phyloP scores from a whole-genome alignment of 2,113 vertebrate species.

The Anoura caudifer region DNA sequence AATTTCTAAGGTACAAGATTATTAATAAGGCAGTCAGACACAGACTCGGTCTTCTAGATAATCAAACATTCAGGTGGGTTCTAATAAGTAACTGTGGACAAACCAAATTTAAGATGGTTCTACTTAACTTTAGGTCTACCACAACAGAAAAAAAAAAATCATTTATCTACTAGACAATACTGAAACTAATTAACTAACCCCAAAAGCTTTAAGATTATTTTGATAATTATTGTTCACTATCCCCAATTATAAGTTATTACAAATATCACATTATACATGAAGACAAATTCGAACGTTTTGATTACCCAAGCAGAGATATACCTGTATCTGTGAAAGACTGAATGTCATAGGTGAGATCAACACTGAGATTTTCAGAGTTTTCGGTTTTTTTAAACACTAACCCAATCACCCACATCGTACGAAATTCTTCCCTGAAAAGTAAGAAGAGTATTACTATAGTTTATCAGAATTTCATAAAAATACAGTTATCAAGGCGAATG shows the following conservation, averaged over 20 bases:
- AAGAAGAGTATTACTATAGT: conserved; percentile 21
- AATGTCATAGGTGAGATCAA: conserved; percentile 91
- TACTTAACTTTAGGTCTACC: neutral
- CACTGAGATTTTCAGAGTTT: conserved; percentile 91
- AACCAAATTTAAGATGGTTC: neutral
- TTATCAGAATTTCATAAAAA: conserved; percentile 4
- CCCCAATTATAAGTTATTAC: neutral
- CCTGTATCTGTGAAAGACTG: conserved; percentile 91
- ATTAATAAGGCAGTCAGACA: neutral
- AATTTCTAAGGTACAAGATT: neutral
- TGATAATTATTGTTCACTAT: neutral
- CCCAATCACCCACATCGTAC: conserved; percentile 94
- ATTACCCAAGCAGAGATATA: conserved; percentile 70
- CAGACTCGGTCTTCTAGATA: neutral
- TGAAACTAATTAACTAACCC: neutral
- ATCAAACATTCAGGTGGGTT: neutral
- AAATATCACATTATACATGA: neutral
- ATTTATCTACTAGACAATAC: neutral
- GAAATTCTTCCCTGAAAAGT: conserved; percentile 87
- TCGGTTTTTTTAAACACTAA: conserved; percentile 92
- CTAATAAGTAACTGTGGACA: neutral
- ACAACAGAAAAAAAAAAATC: neutral
- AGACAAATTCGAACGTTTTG: neutral
- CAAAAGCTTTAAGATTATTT: neutral
- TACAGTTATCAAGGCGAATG: neutral